Evolutionary conservation across 2,888 invertebrate genomes (phyloP).

Genomic region (Ophion ventricosus): DNA sequence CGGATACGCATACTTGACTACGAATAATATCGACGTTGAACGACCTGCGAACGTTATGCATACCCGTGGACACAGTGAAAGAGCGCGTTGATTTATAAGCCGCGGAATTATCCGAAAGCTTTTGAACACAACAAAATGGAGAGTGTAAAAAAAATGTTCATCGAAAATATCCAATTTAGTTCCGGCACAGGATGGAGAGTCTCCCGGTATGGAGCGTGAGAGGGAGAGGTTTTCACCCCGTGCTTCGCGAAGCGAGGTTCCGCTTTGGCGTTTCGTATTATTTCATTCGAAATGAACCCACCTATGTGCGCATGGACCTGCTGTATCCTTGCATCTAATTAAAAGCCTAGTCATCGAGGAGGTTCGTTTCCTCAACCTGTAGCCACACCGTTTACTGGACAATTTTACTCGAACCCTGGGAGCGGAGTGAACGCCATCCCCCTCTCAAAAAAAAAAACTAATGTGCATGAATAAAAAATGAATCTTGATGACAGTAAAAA

Average conservation of each 20-base stretch:
- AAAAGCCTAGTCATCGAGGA: conserved; percentile 34
- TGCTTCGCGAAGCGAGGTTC: conserved; percentile 61
- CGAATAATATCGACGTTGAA: conserved; percentile 65
- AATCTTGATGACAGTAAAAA: not conserved
- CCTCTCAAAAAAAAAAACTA: not conserved
- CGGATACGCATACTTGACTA: conserved; percentile 70
- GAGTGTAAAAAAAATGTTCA: conserved; percentile 37
- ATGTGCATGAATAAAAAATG: not conserved
- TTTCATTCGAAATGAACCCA: conserved; percentile 26
- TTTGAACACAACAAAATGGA: conserved; percentile 13
- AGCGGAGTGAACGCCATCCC: not conserved
- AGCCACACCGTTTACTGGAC: conserved; percentile 14
- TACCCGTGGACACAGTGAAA: conserved; percentile 1
- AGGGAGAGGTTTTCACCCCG: conserved; percentile 60
- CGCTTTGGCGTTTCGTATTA: conserved; percentile 53
- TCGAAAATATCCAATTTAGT: conserved; percentile 62
- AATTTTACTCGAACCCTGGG: conserved; percentile 18
- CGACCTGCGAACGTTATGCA: conserved; percentile 33
- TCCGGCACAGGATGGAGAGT: conserved; percentile 51
- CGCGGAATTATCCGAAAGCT: conserved; percentile 22
- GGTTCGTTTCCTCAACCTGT: conserved; percentile 47
- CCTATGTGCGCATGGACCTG: conserved; percentile 27
- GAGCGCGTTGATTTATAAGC: conserved; percentile 62
- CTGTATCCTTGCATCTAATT: conserved; percentile 59
- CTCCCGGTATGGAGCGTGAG: conserved; percentile 14